Conservation (phyloP, 2,888 invertebrate genomes). For the Adelphocoris suturalis region DNA sequence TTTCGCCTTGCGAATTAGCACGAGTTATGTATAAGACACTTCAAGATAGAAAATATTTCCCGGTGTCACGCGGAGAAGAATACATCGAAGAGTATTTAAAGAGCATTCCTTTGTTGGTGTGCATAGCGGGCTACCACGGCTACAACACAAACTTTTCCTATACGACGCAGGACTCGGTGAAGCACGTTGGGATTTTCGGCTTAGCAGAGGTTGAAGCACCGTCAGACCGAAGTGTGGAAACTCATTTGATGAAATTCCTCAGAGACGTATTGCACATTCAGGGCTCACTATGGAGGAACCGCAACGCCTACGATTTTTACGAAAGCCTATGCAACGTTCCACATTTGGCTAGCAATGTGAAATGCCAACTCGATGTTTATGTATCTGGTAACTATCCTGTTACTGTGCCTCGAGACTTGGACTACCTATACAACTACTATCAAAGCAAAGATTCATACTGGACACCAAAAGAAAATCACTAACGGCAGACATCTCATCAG, state of each 20-base stretch:
- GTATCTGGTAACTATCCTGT: background rate
- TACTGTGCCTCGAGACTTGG: background rate
- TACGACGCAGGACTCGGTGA: background rate
- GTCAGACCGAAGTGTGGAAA: background rate
- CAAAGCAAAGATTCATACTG: conserved; percentile 8
- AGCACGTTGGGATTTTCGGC: conserved; percentile 13
- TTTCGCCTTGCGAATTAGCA: background rate
- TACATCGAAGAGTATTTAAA: background rate
- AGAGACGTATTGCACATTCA: background rate
- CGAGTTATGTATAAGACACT: background rate
- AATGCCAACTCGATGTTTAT: background rate
- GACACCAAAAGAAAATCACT: background rate
- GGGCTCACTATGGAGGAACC: background rate
- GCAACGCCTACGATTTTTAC: background rate
- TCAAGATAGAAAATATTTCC: background rate
- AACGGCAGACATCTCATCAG: background rate
- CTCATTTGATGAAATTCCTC: conserved; percentile 7
- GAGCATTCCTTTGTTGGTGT: conserved; percentile 4
- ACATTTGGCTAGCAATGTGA: background rate
- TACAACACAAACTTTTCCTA: conserved; percentile 20
- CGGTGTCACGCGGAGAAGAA: background rate
- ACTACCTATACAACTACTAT: background rate
- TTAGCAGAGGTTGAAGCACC: background rate
- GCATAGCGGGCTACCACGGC: conserved; percentile 28
- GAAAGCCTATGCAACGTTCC: conserved; percentile 7